phyloP scores from a whole-genome alignment of 2,113 vertebrate species.

The Guaruba guarouba region DNA sequence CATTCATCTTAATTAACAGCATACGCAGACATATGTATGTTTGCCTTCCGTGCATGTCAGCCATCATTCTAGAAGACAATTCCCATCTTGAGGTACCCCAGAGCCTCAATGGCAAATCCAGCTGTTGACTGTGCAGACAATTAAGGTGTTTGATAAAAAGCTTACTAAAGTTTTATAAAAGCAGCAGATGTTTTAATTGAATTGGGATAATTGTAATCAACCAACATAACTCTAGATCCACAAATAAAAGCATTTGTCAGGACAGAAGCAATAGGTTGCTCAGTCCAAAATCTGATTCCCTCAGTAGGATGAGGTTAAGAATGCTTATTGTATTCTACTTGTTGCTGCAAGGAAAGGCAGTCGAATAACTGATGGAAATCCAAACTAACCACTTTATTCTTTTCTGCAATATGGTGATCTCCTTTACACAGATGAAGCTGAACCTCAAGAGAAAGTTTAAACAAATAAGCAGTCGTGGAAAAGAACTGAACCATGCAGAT shows the following conservation, averaged over 20 bases:
- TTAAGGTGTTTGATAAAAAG: not conserved
- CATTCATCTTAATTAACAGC: not conserved
- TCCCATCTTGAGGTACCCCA: not conserved
- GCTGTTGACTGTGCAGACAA: not conserved
- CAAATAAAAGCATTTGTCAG: not conserved
- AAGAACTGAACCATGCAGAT: not conserved
- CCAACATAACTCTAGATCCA: not conserved
- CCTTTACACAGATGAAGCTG: not conserved
- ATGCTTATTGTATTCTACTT: not conserved
- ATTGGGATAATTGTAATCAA: not conserved
- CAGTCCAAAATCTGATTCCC: not conserved
- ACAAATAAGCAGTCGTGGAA: not conserved
- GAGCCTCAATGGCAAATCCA: not conserved
- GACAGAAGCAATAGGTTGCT: not conserved
- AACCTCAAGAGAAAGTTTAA: slow-evolving; percentile 16
- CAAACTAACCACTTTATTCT: not conserved
- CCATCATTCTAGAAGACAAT: not conserved
- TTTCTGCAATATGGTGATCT: not conserved
- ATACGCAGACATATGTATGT: not conserved
- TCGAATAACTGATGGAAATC: not conserved
- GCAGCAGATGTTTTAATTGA: not conserved
- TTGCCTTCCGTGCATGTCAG: not conserved
- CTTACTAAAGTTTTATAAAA: not conserved
- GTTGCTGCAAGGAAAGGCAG: not conserved
- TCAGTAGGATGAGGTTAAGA: not conserved